Base-by-base conservation (phyloP, 2,888 invertebrate species). In the Ectemnius continuus region DNA sequence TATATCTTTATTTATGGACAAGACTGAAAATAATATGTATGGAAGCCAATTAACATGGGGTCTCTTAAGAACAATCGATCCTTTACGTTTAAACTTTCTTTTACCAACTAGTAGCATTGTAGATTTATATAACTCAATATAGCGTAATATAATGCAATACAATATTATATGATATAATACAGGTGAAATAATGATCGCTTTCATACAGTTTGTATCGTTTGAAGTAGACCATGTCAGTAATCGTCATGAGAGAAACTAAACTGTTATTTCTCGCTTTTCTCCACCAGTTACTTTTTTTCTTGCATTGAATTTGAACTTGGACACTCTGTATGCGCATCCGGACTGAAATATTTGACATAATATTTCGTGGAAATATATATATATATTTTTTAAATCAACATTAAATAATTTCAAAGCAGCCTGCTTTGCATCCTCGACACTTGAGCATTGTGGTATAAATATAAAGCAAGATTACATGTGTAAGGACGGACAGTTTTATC, bases 1-100 rank as follows among this genome's bases (percentile, higher is more conserved):
- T 87, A 85, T 87, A 82, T 73, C 76, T 88, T 87, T 87, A 85
- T 87, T 87, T 84, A 82, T 86, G 78, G 82, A 84, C 82, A 88
- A 88, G 88, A 88, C 88, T 88, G 88, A 88, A 87, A 76, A 79
- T 83, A 82, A 83, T 81, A 75, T 79, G 62, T 84, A 83, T 56
- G 69, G 77, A 83, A 82, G 73, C 80, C 84, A 84, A 80, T 73
- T 77, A 74, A 78, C 75, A 68, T 75, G 73, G 76, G 57, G 67
- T 71, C 60, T 70, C 66, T 78, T 66, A 66, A 57, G 67, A 70
- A 79, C 71, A 81, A 79, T 70, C 72, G 47, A 80, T 75, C 62
- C 60, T 67, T 81, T 79, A 46, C 61, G 65, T 83, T 82, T 48
- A 69, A 76, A 60, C 62, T 62, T 76, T 81, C 64, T 77, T 65